phyloP scores from a whole-genome alignment of 2,113 vertebrate genomes.

The Acanthochromis polyacanthus region DNA sequence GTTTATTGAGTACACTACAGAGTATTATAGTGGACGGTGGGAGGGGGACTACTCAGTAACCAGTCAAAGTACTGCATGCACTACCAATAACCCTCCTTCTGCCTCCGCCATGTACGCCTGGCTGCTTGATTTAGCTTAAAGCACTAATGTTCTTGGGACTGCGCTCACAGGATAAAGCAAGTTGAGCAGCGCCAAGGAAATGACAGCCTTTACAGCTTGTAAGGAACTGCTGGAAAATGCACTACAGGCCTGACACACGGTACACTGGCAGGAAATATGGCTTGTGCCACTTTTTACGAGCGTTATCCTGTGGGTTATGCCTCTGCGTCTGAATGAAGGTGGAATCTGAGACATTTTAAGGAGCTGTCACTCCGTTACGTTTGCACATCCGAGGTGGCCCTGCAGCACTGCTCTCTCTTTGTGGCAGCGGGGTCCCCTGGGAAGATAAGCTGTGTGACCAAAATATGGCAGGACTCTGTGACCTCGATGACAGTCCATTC shows the following conservation, averaged over 20 bases:
- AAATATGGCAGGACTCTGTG: conserved; percentile 39
- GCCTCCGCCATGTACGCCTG: conserved; percentile 46
- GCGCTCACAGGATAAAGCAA: conserved; percentile 35
- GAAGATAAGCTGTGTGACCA: conserved; percentile 25
- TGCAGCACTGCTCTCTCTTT: conserved; percentile 43
- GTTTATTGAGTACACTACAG: conserved; percentile 14
- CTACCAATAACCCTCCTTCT: conserved; percentile 18
- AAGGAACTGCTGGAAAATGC: conserved; percentile 49
- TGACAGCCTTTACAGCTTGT: conserved; percentile 54
- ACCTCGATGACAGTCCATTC: conserved; percentile 61
- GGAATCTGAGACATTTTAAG: conserved; percentile 45
- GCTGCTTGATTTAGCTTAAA: conserved; percentile 59
- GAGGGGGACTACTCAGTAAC: not conserved
- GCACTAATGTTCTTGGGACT: conserved; percentile 55
- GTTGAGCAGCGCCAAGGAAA: conserved; percentile 48
- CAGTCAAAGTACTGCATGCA: conserved; percentile 35
- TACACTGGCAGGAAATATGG: conserved; percentile 47
- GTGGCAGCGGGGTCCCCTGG: conserved; percentile 32
- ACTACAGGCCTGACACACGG: conserved; percentile 30
- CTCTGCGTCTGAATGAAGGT: conserved; percentile 33
- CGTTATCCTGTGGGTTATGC: conserved; percentile 55
- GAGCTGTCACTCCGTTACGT: conserved; percentile 53
- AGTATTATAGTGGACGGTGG: not conserved
- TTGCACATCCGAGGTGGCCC: conserved; percentile 43
- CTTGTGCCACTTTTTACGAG: conserved; percentile 32